Evolutionary conservation across 2,888 invertebrate species (phyloP).

Genomic region (Malthinus seriepunctatus): DNA sequence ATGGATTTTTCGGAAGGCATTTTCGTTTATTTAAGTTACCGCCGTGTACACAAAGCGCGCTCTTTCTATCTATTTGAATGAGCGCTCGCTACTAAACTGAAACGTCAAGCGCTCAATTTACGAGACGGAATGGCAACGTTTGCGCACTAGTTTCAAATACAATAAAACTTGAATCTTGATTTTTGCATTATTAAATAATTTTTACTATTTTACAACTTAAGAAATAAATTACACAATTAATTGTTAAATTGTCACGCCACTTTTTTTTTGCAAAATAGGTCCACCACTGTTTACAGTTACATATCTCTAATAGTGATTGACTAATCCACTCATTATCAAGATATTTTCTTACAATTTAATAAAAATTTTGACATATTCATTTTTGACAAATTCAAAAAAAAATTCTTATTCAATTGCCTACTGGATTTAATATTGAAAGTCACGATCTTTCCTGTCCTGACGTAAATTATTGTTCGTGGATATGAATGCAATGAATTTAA

Average conservation of each 20-base stretch:
- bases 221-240: neutral
- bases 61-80: conserved; percentile 12
- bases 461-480: conserved; percentile 4
- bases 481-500: conserved; percentile 18
- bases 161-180: neutral
- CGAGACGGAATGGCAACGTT: conserved; percentile 13
- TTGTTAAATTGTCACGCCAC: neutral
- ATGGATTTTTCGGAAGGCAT: conserved; percentile 63
- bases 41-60: conserved; percentile 10
- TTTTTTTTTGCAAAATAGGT: too few relatives aligned
- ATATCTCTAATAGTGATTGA: neutral
- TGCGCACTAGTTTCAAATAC: conserved; percentile 22
- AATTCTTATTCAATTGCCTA: neutral
- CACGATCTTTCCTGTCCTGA: conserved; percentile 7
- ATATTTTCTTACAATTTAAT: too few relatives aligned
- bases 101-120: conserved; percentile 6
- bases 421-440: conserved; percentile 13
- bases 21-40: conserved; percentile 28
- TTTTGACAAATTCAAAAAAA: neutral
- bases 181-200: conserved; percentile 1
- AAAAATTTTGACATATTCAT: too few relatives aligned
- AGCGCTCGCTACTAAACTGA: conserved; percentile 13
- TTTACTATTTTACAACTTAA: neutral
- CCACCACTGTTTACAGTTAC: too few relatives aligned
- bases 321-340: neutral